Evolutionary conservation across 2,888 invertebrate species (phyloP).

Genomic region (Drosophila atroscutellata): DNA sequence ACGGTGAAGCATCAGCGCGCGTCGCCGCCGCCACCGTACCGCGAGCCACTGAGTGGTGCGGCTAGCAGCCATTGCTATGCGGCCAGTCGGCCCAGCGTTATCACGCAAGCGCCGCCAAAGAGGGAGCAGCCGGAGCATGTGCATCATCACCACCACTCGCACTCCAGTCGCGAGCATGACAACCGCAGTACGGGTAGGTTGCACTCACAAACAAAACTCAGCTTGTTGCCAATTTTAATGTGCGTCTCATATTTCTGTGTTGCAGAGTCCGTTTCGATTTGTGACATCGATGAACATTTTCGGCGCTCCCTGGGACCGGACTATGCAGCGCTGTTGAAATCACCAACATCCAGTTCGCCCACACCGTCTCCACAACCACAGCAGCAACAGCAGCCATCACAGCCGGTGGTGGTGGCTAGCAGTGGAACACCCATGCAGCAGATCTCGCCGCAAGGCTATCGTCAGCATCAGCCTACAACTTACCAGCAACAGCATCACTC

Average conservation of each 20-base stretch:
- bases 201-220: not conserved
- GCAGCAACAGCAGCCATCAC: conserved; percentile 28
- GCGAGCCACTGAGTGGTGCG: conserved; percentile 82
- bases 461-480: conserved; percentile 34
- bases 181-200: conserved; percentile 80
- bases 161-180: conserved; percentile 79
- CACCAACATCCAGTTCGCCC: conserved; percentile 78
- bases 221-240: not conserved
- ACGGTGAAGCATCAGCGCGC: conserved; percentile 79
- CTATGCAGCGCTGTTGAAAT: conserved; percentile 88
- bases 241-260: not conserved
- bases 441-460: conserved; percentile 67
- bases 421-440: conserved; percentile 64
- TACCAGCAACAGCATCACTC: conserved; percentile 56
- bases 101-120: conserved; percentile 87
- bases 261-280: conserved; percentile 90
- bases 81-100: conserved; percentile 87
- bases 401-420: conserved; percentile 37
- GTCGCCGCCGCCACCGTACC: conserved; percentile 84
- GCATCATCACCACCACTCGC: conserved; percentile 42
- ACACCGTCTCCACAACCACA: conserved; percentile 77
- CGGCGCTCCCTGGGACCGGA: conserved; percentile 94
- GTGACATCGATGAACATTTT: conserved; percentile 98
- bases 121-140: conserved; percentile 74
- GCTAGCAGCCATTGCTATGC: conserved; percentile 66